A percentile compares a stretch with the other conserved stretches of the same genome.
Evolutionary conservation across 2,113 vertebrate species (phyloP).

Genomic region (Butorides virescens): DNA sequence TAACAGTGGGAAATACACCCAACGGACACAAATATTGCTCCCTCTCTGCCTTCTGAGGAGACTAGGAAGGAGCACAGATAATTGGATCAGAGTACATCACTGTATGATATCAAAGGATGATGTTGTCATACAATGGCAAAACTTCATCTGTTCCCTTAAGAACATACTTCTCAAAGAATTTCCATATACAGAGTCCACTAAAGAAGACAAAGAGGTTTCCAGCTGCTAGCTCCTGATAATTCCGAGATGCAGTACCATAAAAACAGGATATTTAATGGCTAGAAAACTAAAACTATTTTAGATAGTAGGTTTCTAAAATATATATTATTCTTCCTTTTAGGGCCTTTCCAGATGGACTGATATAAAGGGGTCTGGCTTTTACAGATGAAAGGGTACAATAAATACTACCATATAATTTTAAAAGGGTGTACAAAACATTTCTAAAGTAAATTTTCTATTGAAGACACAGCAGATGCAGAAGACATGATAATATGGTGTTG

Average conservation of each 20-base stretch:
- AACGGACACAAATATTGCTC: background rate
- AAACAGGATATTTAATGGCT: background rate
- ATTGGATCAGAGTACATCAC: background rate
- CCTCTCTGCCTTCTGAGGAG: background rate
- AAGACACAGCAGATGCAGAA: conserved; percentile 32
- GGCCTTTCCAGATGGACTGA: background rate
- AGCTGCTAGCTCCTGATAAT: background rate
- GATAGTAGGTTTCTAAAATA: background rate
- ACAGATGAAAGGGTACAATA: conserved; percentile 32
- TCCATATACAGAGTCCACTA: background rate
- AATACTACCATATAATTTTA: conserved; percentile 20
- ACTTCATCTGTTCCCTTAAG: background rate
- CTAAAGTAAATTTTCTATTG: conserved; percentile 34
- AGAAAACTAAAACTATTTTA: conserved; percentile 1
- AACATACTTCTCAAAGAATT: background rate
- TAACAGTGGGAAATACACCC: background rate
- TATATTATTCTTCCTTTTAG: conserved; percentile 19
- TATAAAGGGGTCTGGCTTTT: conserved; percentile 17
- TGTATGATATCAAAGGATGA: background rate
- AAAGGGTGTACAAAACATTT: conserved; percentile 36
- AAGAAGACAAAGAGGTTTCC: background rate
- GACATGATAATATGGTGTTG: conserved; percentile 33
- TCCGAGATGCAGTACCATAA: background rate
- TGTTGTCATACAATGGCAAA: background rate
- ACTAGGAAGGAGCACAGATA: background rate